Conservation (phyloP, 2,797 vertebrate species). For the Enteromius unitaeniatus region DNA sequence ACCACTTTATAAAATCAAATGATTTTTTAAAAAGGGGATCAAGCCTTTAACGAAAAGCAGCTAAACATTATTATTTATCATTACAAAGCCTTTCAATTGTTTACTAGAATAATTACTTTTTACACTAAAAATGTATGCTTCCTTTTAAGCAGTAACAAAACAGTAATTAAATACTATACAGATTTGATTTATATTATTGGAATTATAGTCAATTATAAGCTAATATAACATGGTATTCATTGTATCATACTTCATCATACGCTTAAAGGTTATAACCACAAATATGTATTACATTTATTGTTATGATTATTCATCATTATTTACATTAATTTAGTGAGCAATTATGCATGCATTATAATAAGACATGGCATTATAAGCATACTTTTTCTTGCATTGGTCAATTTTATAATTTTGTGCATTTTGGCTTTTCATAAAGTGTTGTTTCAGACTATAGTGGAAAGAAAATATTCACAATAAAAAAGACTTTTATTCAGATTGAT, state of each 20-base stretch:
- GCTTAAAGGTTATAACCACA: neutral
- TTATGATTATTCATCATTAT: neutral
- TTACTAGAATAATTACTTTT: neutral
- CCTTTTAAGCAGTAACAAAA: neutral
- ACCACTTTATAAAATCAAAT: neutral
- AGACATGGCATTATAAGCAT: neutral
- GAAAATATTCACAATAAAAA: neutral
- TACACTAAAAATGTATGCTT: neutral
- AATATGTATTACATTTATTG: neutral
- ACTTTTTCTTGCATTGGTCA: neutral
- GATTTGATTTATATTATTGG: neutral
- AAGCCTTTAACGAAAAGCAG: neutral
- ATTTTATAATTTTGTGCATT: neutral
- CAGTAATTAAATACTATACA: neutral
- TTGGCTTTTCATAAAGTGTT: neutral
- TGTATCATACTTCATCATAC: neutral
- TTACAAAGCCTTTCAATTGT: neutral
- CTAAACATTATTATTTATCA: neutral
- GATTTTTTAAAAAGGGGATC: neutral
- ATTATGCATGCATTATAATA: conserved; percentile 1
- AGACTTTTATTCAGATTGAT: neutral
- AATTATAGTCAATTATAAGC: neutral
- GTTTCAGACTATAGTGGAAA: neutral
- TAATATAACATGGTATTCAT: neutral
- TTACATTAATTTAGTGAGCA: neutral